These are phyloP conservation scores for Xanthostigma xanthostigma DNA, from an alignment of 2,888 invertebrate species.

Conservation along the genomic window DNA sequence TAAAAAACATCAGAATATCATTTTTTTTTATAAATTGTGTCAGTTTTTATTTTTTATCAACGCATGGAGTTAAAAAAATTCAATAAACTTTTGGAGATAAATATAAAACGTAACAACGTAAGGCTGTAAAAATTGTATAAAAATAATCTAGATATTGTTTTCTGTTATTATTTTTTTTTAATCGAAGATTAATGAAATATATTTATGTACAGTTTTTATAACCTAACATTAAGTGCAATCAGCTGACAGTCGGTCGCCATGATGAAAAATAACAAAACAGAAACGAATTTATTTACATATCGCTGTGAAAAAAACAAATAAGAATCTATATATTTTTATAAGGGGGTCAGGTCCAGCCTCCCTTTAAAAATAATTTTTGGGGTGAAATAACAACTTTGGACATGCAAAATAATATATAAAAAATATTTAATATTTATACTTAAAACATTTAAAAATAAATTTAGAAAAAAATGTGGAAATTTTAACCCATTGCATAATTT, in stretches of 20 bases:
- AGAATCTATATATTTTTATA: background rate
- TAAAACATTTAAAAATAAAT: too few relatives aligned
- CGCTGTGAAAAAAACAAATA: slow-evolving; percentile 22
- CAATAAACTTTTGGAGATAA: background rate
- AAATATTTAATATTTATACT: too few relatives aligned
- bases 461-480: too few relatives aligned
- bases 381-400: too few relatives aligned
- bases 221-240: slow-evolving; percentile 2
- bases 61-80: slow-evolving; percentile 2
- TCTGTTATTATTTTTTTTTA: too few relatives aligned
- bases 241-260: slow-evolving; percentile 16
- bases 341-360: background rate
- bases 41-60: background rate
- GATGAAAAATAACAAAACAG: slow-evolving; percentile 9
- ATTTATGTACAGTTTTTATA: too few relatives aligned
- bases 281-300: slow-evolving; percentile 28
- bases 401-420: too few relatives aligned
- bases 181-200: too few relatives aligned
- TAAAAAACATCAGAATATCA: too few relatives aligned
- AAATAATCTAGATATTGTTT: too few relatives aligned
- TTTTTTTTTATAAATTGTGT: too few relatives aligned
- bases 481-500: too few relatives aligned
- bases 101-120: background rate
- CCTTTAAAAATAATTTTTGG: slow-evolving; percentile 3
- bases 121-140: background rate